A percentile compares a stretch with the other conserved stretches of the same genome.
These are phyloP conservation scores for Eucera pruinosa DNA, from an alignment of 2,888 invertebrate species.

Conservation along the genomic window DNA sequence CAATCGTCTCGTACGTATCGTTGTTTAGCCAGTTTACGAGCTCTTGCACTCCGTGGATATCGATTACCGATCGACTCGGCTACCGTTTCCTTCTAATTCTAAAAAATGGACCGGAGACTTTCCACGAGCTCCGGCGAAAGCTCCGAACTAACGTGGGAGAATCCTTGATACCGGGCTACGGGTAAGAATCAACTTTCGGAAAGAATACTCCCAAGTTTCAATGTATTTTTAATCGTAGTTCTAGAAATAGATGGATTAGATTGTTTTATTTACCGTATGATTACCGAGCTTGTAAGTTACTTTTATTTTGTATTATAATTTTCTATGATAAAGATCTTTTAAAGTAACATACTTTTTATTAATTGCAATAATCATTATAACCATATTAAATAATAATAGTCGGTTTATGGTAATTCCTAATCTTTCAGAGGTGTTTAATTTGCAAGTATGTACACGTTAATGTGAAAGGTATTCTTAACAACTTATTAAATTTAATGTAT, in stretches of 20 bases:
- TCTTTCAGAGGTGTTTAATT: too few relatives aligned
- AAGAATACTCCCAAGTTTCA: conserved; percentile 15
- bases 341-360: too few relatives aligned
- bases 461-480: too few relatives aligned
- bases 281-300: neutral
- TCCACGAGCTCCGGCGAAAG: conserved; percentile 46
- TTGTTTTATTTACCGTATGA: neutral
- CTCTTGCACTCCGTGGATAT: conserved; percentile 57
- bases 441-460: too few relatives aligned
- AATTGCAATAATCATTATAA: too few relatives aligned
- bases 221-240: neutral
- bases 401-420: too few relatives aligned
- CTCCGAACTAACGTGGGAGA: conserved; percentile 39
- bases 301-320: neutral
- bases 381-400: too few relatives aligned
- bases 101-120: conserved; percentile 67
- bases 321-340: too few relatives aligned
- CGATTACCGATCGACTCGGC: conserved; percentile 66
- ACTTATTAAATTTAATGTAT: too few relatives aligned
- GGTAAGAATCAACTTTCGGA: conserved; percentile 28
- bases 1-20: conserved; percentile 67
- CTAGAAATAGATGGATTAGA: neutral
- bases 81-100: conserved; percentile 65
- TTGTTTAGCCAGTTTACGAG: conserved; percentile 71
- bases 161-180: conserved; percentile 36